These are phyloP conservation scores for cattle (Bos taurus) DNA, from an alignment of 2,113 vertebrate species.

Conservation along the genomic window DNA sequence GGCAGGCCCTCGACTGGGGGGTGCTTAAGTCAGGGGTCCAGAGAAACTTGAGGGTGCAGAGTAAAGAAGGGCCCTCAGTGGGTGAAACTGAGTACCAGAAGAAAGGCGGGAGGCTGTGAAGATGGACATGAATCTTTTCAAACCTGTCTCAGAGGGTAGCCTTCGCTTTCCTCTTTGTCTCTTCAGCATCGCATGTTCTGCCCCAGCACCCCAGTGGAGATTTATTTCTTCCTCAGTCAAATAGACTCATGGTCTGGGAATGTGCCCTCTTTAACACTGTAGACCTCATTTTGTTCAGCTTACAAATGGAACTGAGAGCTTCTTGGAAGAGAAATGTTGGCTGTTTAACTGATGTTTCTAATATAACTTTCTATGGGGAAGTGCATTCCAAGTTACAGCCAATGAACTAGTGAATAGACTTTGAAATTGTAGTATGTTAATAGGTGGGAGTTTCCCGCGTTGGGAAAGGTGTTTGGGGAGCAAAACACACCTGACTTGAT, in stretches of 20 bases:
- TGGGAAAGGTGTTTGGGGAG: not conserved
- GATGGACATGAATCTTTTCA: not conserved
- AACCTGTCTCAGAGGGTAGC: not conserved
- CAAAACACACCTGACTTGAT: not conserved
- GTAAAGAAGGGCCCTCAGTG: not conserved
- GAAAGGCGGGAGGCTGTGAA: not conserved
- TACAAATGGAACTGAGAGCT: not conserved
- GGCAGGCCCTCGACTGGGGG: not conserved
- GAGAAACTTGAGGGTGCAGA: not conserved
- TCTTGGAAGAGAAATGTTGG: not conserved
- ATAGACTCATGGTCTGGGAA: not conserved
- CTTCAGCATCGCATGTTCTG: not conserved
- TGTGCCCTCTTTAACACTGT: not conserved
- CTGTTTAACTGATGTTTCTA: not conserved
- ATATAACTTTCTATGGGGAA: not conserved
- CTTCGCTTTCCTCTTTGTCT: not conserved
- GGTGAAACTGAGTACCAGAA: accelerated
- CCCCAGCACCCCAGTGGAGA: not conserved
- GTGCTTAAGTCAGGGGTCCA: not conserved
- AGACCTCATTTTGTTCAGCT: not conserved
- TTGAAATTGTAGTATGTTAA: not conserved
- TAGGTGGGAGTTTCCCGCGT: not conserved
- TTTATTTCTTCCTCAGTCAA: not conserved
- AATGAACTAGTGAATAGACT: not conserved
- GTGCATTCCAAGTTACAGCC: not conserved